A percentile compares a stretch with the other conserved stretches of the same genome.
Conservation (phyloP, 2,888 invertebrate species). For the Nomada hirtipes region DNA sequence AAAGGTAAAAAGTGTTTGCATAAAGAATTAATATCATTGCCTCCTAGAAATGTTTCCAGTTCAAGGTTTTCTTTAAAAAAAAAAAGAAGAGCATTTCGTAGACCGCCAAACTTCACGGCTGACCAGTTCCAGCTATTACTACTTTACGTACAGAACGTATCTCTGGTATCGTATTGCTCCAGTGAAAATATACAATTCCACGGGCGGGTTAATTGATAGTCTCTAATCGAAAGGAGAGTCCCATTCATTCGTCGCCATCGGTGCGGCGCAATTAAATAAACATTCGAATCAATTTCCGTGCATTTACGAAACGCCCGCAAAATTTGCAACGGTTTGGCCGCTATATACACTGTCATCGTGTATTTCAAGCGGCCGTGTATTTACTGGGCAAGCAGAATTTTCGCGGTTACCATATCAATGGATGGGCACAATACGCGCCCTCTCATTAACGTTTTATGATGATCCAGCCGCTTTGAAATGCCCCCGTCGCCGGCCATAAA, state of each 20-base stretch:
- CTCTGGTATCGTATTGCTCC: background rate
- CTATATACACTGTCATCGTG: constrained; percentile 19
- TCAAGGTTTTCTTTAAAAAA: background rate
- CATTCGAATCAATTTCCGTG: constrained; percentile 58
- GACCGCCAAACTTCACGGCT: no score
- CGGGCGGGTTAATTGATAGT: background rate
- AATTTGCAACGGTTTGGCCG: constrained; percentile 41
- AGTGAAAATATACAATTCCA: background rate
- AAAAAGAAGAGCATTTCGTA: background rate
- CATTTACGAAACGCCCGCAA: constrained; percentile 59
- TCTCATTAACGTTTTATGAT: constrained; percentile 71
- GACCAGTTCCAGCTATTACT: no score
- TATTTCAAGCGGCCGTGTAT: constrained; percentile 37
- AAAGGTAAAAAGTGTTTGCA: no score
- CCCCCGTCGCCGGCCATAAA: constrained; percentile 54
- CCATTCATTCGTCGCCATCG: background rate
- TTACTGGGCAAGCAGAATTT: constrained; percentile 62
- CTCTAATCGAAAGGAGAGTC: constrained; percentile 28
- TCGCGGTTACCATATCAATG: constrained; percentile 62
- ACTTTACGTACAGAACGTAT: no score
- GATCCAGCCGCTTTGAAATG: constrained; percentile 64
- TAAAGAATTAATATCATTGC: no score
- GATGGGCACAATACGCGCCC: constrained; percentile 58
- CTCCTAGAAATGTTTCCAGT: no score
- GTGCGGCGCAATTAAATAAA: constrained; percentile 45